These are phyloP conservation scores for Drosophila limbata DNA, from an alignment of 2,888 invertebrate genomes.

Conservation along the genomic window DNA sequence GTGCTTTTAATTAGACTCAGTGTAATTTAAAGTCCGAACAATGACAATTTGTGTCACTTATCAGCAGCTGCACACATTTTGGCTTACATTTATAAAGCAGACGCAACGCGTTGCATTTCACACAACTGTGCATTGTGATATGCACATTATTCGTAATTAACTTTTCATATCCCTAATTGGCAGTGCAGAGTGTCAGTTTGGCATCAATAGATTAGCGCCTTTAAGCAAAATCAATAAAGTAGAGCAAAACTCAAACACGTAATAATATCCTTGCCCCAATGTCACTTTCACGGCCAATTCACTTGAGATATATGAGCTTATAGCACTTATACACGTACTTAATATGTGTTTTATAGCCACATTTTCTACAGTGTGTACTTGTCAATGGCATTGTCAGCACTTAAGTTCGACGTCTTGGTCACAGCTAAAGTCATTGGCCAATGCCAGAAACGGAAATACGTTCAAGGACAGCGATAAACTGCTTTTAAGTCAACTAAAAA, in stretches of 20 bases:
- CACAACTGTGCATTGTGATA: conserved; percentile 29
- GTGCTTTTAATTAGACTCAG: conserved; percentile 43
- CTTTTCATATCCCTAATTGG: conserved; percentile 51
- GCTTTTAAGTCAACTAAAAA: conserved; percentile 28
- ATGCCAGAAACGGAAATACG: conserved; percentile 6
- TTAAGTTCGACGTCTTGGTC: conserved; percentile 38
- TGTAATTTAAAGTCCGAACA: conserved; percentile 28
- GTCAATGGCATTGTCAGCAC: conserved; percentile 38
- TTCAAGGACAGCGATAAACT: conserved; percentile 27
- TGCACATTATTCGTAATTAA: conserved; percentile 49
- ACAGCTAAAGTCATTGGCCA: conserved; percentile 20
- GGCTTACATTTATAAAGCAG: conserved; percentile 2
- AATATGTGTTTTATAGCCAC: conserved; percentile 15
- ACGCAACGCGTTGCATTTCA: background rate
- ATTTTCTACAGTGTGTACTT: conserved; percentile 15
- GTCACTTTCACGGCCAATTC: conserved; percentile 42
- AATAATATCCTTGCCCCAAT: conserved; percentile 21
- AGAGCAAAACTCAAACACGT: conserved; percentile 1
- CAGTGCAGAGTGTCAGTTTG: background rate
- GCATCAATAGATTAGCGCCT: background rate
- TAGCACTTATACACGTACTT: conserved; percentile 11
- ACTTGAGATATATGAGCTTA: conserved; percentile 36
- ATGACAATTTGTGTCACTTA: conserved; percentile 33
- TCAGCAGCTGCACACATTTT: conserved; percentile 37
- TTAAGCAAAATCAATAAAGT: conserved; percentile 43